Percentiles rank a stretch among this genome's conserved stretches.
Conservation (phyloP, 2,113 vertebrate genomes). For the Willisornis vidua region DNA sequence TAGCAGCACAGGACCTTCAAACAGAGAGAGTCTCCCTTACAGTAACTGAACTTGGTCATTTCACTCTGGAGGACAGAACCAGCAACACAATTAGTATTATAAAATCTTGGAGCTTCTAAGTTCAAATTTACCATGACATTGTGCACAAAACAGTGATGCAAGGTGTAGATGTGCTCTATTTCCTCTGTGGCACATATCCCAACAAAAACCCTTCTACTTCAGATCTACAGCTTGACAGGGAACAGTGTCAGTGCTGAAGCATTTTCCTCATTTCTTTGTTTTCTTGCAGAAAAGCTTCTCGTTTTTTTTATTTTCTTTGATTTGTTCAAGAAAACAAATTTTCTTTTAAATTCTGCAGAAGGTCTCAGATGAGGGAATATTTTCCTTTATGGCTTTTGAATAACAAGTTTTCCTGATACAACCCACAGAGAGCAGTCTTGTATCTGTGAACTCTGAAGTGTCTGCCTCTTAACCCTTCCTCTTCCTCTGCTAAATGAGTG, state of each 20-base stretch:
- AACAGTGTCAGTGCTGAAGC: not conserved
- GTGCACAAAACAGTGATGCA: not conserved
- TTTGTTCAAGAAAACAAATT: conserved; percentile 1
- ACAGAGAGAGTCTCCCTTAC: not conserved
- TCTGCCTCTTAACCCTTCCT: not conserved
- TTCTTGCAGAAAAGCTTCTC: conserved; percentile 30
- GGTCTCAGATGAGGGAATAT: not conserved
- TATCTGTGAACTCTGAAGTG: not conserved
- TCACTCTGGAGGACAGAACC: not conserved
- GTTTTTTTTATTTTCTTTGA: not conserved
- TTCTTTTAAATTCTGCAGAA: conserved; percentile 22
- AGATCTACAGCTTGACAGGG: conserved; percentile 13
- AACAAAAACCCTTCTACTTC: not conserved
- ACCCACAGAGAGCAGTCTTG: not conserved
- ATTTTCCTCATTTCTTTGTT: not conserved
- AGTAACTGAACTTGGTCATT: not conserved
- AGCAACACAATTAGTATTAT: not conserved
- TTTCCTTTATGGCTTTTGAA: conserved; percentile 24
- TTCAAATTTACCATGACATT: not conserved
- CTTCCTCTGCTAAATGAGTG: not conserved
- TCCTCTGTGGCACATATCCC: conserved; percentile 14
- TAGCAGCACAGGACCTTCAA: not conserved
- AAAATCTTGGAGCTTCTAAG: not conserved
- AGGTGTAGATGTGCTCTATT: conserved; percentile 14
- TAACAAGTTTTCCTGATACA: not conserved